phyloP scores from a whole-genome alignment of 2,797 vertebrate genomes.

The Harpagifer antarcticus region DNA sequence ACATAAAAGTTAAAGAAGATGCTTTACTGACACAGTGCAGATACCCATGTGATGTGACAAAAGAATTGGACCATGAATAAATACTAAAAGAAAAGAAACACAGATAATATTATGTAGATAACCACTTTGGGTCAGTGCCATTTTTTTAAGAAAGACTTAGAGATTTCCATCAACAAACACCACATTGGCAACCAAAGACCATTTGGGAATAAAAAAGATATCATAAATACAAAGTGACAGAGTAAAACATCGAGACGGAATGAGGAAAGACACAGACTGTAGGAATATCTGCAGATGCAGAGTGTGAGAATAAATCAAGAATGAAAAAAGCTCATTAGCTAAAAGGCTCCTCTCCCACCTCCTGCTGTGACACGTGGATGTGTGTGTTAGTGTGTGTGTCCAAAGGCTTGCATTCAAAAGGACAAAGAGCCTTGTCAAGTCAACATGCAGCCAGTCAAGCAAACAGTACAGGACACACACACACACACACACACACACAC shows the following conservation, averaged over 20 bases:
- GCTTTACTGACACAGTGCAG: background rate
- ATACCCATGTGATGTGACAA: background rate
- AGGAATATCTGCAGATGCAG: slow-evolving; percentile 19
- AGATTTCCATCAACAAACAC: background rate
- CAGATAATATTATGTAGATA: background rate
- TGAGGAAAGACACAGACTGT: background rate
- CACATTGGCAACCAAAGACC: background rate
- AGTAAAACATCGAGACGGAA: background rate
- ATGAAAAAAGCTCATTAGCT: slow-evolving; percentile 63
- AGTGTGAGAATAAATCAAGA: slow-evolving; percentile 33
- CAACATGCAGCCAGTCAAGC: slow-evolving; percentile 65
- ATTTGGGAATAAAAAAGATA: background rate
- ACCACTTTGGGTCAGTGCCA: background rate
- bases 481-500: background rate
- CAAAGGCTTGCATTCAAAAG: slow-evolving; percentile 57
- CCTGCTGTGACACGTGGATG: slow-evolving; percentile 49
- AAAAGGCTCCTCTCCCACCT: slow-evolving; percentile 57
- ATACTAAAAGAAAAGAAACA: background rate
- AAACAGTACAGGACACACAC: slow-evolving; percentile 43
- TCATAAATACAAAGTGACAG: background rate
- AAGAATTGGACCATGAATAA: no score
- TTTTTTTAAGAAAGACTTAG: background rate
- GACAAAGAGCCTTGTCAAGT: slow-evolving; percentile 69
- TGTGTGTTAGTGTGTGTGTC: slow-evolving; percentile 48
- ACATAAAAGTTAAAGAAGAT: background rate